Percentiles rank a stretch among this genome's conserved stretches.
These are phyloP conservation scores for Trichomycterus rosablanca DNA, from an alignment of 2,113 vertebrate genomes.

Conservation along the genomic window DNA sequence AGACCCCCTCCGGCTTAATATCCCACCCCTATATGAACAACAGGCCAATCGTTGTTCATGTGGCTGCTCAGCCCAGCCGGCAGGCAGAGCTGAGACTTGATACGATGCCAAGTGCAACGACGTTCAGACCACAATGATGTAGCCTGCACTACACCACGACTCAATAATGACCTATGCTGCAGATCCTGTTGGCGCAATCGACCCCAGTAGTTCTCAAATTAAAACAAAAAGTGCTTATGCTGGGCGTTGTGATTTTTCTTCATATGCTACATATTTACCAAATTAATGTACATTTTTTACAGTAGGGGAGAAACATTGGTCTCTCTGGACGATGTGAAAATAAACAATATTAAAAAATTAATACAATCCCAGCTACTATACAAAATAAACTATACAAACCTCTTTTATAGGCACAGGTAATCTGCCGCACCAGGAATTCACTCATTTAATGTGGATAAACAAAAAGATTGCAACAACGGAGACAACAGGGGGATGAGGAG, in stretches of 20 bases:
- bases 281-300: slow-evolving; percentile 17
- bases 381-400: slow-evolving; percentile 46
- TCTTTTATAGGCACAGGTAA: slow-evolving; percentile 72
- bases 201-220: slow-evolving; percentile 2
- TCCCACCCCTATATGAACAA: too few species aligned
- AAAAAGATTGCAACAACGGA: not conserved
- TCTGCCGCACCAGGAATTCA: slow-evolving; percentile 61
- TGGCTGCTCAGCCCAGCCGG: too few species aligned
- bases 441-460: slow-evolving; percentile 22
- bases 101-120: too few species aligned
- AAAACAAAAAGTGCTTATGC: not conserved
- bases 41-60: too few species aligned
- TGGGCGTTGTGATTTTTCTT: not conserved
- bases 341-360: slow-evolving; percentile 6
- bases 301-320: not conserved
- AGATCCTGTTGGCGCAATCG: not conserved
- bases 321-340: not conserved
- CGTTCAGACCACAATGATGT: too few species aligned
- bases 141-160: too few species aligned
- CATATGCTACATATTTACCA: slow-evolving; percentile 32
- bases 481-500: not conserved
- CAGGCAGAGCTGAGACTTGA: too few species aligned
- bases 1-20: too few species aligned
- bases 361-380: slow-evolving; percentile 37
- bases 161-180: too few species aligned